Base-by-base conservation (phyloP, 2,113 vertebrate species). In the Notothenia coriiceps region DNA sequence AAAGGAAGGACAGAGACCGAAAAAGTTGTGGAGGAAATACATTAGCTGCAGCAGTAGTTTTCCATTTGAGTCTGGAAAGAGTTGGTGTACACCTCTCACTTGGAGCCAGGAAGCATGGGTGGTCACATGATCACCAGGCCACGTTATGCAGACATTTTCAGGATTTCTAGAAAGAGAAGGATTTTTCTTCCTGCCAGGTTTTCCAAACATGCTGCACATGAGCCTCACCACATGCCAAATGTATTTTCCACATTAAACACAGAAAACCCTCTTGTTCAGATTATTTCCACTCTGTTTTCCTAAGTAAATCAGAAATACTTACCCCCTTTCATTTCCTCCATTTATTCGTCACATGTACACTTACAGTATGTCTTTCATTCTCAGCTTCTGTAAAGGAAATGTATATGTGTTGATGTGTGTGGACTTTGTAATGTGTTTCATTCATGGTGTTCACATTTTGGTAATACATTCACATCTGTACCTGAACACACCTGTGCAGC, bases 41-140 rank as follows among this genome's bases (percentile, higher is more conserved):
- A 89, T 85, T 89, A 84, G 82, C 78, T 77, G 69, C 73, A 12
- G 88, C 83, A 72, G 85, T 84, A 86, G 72, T 89, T 94, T 94
- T 94, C 92, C 91, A 93, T 52, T 51, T 49, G 40, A 22, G 83
- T 69, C 80, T 80, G 88, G 86, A 85, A 92, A 80, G 72, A 80
- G 55, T 82, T 83, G 50, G 40, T 77, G 73, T 63, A 10, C 52
- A 61, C 25, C 12, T 78, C 47, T 72, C 8, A 46, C 22, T 59
- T 54, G 57, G 52, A 75, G 54, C 60, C 67, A 46, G 56, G 51
- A 82, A n/a, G 17, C 40, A 25, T 74, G 62, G 60, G 61, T 61
- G 60, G 59, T 87, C 88, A 91, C 74, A 80, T 91, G 86, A 81
- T 79, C 75, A 62, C 59, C 59, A 77, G 74, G 88, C 77, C 80